Evolutionary conservation across 2,888 invertebrate genomes (phyloP), one percentile per base, ranked within the genome.

Genomic region (Listrodromus nycthemerus): DNA sequence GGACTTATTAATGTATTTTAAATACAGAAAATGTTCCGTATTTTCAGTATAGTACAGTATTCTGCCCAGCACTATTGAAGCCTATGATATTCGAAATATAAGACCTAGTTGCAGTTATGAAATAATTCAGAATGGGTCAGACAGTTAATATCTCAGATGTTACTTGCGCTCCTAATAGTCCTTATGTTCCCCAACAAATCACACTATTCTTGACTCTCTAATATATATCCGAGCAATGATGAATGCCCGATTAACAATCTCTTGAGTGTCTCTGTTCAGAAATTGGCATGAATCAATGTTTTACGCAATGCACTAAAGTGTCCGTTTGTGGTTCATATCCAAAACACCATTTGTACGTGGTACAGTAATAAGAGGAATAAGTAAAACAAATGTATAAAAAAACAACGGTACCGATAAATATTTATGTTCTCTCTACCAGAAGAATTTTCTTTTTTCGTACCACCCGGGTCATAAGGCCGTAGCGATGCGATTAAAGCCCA

Each of bases 401-500:
- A 52, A 65, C 63, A 79, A 10, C 41, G 10, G 41, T 66, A 48
- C 48, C 63, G 70, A 78, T 70, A 70, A 63, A 37, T 41, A 13
- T 67, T 21, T 19, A 27, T n/a, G 6, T 41, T 37, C 50, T 30
- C 55, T 37, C 10, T 21, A 52, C 13, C 21, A 76, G 13, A 8
- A 33, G 10, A n/a, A 30, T 58, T 27, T 58, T 58, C 7, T 37
- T 45, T 69, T 70, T 70, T 58, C 82, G 69, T 63, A 80, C 80
- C 67, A 27, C 33, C 48, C 50, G 67, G 86, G 79, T 85, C 82
- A 73, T n/a, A n/a, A 33, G 81, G 88, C 87, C 87, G 86, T 82
- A 83, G 81, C 84, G 86, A 79, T 80, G 75, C 71, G 90, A 89
- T 90, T 90, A 89, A 41, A 79, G 10, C 27, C 71, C 63, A 82